phyloP scores from a whole-genome alignment of 2,888 invertebrate species.

The Drosophila stalkeri region DNA sequence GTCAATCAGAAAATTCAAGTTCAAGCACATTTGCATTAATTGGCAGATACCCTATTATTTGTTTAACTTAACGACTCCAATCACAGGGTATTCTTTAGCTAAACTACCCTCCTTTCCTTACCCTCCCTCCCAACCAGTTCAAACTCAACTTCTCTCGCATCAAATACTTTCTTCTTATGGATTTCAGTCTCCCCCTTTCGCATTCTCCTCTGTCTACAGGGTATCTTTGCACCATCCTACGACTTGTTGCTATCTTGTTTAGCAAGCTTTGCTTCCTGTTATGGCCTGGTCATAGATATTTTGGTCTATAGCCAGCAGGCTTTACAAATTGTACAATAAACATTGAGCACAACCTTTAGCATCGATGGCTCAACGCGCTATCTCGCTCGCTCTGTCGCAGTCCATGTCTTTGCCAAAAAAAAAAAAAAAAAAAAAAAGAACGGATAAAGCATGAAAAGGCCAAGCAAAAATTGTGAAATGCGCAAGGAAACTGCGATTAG shows the following conservation, averaged over 20 bases:
- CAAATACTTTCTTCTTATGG: no score
- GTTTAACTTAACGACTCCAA: no score
- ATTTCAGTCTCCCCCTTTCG: no score
- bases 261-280: not conserved
- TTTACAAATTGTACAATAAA: conserved; percentile 12
- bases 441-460: conserved; percentile 24
- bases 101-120: no score
- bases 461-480: conserved; percentile 40
- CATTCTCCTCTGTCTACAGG: not conserved
- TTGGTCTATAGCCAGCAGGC: conserved; percentile 25
- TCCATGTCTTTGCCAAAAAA: conserved; percentile 11
- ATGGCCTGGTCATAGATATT: not conserved
- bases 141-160: no score
- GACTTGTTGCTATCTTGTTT: conserved; percentile 4
- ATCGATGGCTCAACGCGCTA: conserved; percentile 9
- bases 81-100: no score
- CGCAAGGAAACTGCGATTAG: conserved; percentile 58
- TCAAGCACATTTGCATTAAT: not conserved
- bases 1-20: not conserved
- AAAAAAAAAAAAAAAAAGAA: no score
- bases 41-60: not conserved
- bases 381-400: not conserved
- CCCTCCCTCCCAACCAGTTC: not conserved
- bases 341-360: conserved; percentile 10
- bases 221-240: not conserved